Conservation (phyloP, 2,888 invertebrate species). For the Patella pellucida region DNA sequence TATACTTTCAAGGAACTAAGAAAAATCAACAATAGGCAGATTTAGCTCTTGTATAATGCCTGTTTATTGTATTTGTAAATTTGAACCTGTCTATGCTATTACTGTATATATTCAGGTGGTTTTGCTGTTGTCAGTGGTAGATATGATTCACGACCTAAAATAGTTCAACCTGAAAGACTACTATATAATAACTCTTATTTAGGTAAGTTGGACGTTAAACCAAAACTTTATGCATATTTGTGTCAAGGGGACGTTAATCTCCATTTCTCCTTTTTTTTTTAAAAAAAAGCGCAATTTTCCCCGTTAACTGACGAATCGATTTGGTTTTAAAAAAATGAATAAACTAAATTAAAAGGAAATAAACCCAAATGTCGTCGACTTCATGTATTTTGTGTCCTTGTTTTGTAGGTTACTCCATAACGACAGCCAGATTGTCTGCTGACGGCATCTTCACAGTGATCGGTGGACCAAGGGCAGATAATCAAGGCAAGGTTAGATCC, state of each 20-base stretch:
- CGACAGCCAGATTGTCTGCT: constrained; percentile 44
- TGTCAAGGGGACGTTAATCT: too few relatives aligned
- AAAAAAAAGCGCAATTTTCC: too few relatives aligned
- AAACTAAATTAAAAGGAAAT: too few relatives aligned
- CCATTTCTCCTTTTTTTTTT: too few relatives aligned
- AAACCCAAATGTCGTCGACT: background rate
- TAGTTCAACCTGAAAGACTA: constrained; percentile 29
- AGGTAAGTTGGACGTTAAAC: constrained; percentile 27
- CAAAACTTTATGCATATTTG: background rate
- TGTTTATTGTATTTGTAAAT: too few relatives aligned
- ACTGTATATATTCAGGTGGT: constrained; percentile 45
- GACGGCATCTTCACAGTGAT: constrained; percentile 39
- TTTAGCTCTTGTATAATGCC: too few relatives aligned
- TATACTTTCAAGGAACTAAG: too few relatives aligned
- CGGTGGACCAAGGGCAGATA: constrained; percentile 45
- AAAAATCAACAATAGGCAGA: too few relatives aligned
- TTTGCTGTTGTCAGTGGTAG: constrained; percentile 30
- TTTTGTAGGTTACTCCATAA: constrained; percentile 50
- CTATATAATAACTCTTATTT: constrained; percentile 39
- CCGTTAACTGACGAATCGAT: too few relatives aligned
- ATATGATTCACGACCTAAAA: constrained; percentile 25
- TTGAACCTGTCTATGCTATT: too few relatives aligned
- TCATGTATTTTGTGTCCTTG: background rate
- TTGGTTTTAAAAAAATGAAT: too few relatives aligned
- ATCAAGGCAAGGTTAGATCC: constrained; percentile 42